A percentile compares a stretch with the other conserved stretches of the same genome.
Conservation (phyloP, 2,888 invertebrate genomes). For the Cephus sareptanus region DNA sequence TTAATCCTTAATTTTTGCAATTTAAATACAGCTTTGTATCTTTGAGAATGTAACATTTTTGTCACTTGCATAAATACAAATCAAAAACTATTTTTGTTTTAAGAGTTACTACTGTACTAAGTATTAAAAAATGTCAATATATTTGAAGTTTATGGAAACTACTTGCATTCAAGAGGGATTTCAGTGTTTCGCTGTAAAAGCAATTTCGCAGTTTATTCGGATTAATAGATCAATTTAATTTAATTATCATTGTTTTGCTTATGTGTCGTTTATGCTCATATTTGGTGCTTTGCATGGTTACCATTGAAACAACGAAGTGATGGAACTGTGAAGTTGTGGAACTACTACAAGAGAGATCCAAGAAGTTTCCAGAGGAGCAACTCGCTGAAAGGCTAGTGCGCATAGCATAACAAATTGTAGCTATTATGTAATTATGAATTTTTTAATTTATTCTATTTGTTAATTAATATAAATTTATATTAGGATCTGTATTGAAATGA, state of each 20-base stretch:
- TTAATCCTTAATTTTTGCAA: background rate
- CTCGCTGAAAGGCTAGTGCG: conserved; percentile 60
- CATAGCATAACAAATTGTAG: conserved; percentile 10
- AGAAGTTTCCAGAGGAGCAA: conserved; percentile 62
- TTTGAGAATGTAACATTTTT: background rate
- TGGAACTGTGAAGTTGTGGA: conserved; percentile 62
- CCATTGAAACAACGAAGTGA: conserved; percentile 55
- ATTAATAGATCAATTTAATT: conserved; percentile 26
- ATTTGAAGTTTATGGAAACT: background rate
- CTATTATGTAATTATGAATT: conserved; percentile 20
- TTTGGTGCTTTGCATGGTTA: conserved; percentile 65
- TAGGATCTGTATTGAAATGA: conserved; percentile 11
- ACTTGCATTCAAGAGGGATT: background rate
- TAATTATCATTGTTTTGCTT: conserved; percentile 44
- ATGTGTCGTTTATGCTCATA: conserved; percentile 56
- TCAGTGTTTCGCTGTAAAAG: background rate
- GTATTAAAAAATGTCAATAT: background rate
- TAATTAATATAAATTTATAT: conserved; percentile 13
- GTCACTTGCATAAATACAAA: background rate
- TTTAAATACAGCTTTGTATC: background rate
- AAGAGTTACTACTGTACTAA: background rate
- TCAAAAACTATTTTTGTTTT: background rate
- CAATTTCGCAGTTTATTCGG: background rate
- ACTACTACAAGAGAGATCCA: conserved; percentile 57
- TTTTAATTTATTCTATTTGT: conserved; percentile 21